A percentile compares a stretch with the other conserved stretches of the same genome.
Evolutionary conservation across 2,797 vertebrate species (phyloP).

Genomic region (Ambastaia sidthimunki): DNA sequence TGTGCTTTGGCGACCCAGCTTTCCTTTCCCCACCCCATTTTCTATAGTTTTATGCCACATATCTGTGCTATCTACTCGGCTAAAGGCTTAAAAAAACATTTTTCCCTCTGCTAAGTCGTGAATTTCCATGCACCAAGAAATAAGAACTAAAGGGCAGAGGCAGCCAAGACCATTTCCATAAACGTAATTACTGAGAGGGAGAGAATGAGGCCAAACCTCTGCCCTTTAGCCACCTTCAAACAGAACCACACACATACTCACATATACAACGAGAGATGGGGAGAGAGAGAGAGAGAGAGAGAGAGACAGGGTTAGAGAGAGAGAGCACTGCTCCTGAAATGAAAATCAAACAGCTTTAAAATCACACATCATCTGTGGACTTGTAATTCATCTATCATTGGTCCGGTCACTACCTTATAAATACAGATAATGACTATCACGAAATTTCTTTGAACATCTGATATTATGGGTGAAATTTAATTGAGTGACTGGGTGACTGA

Average conservation of each 20-base stretch:
- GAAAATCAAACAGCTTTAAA: conserved; percentile 43
- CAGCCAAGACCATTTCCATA: conserved; percentile 61
- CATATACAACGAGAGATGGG: conserved; percentile 43
- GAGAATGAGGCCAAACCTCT: conserved; percentile 39
- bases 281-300: conserved; percentile 51
- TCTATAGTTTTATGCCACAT: conserved; percentile 35
- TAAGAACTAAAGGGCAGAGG: conserved; percentile 62
- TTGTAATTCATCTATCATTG: conserved; percentile 7
- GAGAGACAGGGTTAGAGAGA: conserved; percentile 10
- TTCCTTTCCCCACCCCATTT: conserved; percentile 56
- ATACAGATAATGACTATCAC: conserved; percentile 19
- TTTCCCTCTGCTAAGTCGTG: conserved; percentile 44
- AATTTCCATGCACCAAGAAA: conserved; percentile 58
- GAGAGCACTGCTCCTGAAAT: conserved; percentile 39
- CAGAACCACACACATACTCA: conserved; percentile 6
- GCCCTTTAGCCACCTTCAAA: conserved; percentile 52
- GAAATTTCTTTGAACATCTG: background rate
- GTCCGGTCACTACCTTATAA: conserved; percentile 23
- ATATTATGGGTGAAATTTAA: background rate
- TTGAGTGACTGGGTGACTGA: background rate
- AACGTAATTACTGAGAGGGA: conserved; percentile 55
- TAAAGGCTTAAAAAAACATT: conserved; percentile 39
- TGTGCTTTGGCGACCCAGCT: conserved; percentile 59
- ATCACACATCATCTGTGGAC: conserved; percentile 31
- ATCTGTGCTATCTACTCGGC: conserved; percentile 47